Evolutionary conservation across 2,113 vertebrate genomes (phyloP), one percentile per base, ranked within the genome.

Genomic region (Acinonyx jubatus): DNA sequence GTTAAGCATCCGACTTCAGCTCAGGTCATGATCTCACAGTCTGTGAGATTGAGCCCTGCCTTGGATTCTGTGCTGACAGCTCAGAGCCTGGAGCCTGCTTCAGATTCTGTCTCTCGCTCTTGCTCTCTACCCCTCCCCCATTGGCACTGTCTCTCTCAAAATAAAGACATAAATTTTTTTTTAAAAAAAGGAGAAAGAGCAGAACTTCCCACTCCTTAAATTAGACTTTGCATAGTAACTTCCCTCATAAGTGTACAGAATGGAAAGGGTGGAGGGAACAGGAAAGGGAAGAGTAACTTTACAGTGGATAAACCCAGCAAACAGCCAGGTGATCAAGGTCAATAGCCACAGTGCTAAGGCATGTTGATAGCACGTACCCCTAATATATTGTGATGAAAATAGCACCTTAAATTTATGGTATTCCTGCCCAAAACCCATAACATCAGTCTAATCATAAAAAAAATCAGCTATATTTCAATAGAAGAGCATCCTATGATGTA

Each of bases 261-360:
- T 23, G 27, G 3, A 69, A 96, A 80, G n/a, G 6, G 36, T 73
- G 9, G 15, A 48, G 31, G 9, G 9, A 88, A 23, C 14, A 0
- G 3, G 3, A 7, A 11, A 63, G 0, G 4, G 25, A 29, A 61
- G 8, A 76, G 7, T 3, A 33, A 27, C n/a, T 48, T 69, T n/a
- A 5, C 3, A 68, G 1, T 48, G 69, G 6, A 69, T 36, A 69
- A 84, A 38, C 4, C 13, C 23, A 31, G 25, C 11, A 48, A 68
- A 48, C 27, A 69, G 12, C 23, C 69, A 63, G 18, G 36, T 50
- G 33, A 23, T 16, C 50, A 71, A 50, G 14, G 29, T 61, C 80
- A 57, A 12, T 2, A 41, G 52, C 36, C 48, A 48, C 16, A 71
- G 25, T 45, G 13, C 18, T 25, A 69, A 85, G 7, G 41, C 82